Evolutionary conservation across 2,888 invertebrate genomes (phyloP).

Genomic region (Allolobophora icterica): DNA sequence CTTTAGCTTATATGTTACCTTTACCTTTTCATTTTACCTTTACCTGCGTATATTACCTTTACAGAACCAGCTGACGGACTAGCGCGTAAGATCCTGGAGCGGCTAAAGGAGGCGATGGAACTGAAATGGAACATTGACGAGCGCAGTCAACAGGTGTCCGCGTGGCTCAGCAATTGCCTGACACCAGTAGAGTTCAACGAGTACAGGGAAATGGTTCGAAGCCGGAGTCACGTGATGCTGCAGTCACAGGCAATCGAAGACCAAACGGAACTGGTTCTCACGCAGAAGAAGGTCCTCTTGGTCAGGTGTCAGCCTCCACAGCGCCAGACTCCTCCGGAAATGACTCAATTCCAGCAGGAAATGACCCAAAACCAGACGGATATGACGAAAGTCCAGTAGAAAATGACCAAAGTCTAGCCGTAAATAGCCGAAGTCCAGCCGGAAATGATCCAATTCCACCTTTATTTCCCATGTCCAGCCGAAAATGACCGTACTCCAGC

Average conservation of each 20-base stretch:
- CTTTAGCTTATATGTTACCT: not conserved
- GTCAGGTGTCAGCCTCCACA: no score
- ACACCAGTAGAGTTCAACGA: constrained; percentile 7
- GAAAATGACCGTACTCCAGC: no score
- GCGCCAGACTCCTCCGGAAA: not conserved
- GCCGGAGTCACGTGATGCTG: not conserved
- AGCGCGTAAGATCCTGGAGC: not conserved
- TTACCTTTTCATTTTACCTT: not conserved
- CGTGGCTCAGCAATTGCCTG: not conserved
- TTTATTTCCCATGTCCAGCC: no score
- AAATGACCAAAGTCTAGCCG: no score
- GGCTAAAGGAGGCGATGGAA: constrained; percentile 5
- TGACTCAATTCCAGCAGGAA: not conserved
- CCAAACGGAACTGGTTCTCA: not conserved
- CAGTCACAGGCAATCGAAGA: not conserved
- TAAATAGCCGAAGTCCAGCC: no score
- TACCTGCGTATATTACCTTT: not conserved
- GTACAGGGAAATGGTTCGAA: not conserved
- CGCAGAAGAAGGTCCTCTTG: not conserved
- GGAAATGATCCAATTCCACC: no score
- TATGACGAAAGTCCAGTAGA: no score
- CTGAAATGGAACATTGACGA: not conserved
- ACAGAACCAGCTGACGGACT: not conserved
- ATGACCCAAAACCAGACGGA: not conserved
- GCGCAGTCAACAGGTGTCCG: not conserved